Base-by-base conservation (phyloP, 2,113 vertebrate species). In the Abramis brama region DNA sequence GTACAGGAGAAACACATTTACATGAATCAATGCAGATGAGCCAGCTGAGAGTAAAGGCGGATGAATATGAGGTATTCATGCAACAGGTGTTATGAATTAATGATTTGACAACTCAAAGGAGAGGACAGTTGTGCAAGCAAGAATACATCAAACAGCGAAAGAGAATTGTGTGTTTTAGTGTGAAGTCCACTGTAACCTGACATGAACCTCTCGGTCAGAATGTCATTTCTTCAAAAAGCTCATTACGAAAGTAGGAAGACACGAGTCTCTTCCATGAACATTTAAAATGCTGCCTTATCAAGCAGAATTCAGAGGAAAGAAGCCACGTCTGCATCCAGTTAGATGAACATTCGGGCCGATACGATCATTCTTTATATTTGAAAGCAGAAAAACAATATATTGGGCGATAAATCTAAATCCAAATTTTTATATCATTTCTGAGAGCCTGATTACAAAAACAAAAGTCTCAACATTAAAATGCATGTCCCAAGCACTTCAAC, bases 1-100 rank as follows among this genome's bases (percentile, higher is more conserved):
- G 89, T 83, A 90, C 50, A 74, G 23, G 8, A 93, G 75, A 87
- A 79, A 90, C 76, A 55, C 39, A 84, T 84, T 71, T 86, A 77
- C 71, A 71, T 83, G 62, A 62, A 85, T 19, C 77, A 12, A 6
- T 43, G 39, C 23, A 77, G 27, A 73, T 27, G 36, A 11, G 60
- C 23, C 17, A 73, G 57, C 62, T 23, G 66, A 25, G 25, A 27
- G 39, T 39, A 84, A 7, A 77, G 45, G 25, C 30, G 17, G 17
- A 71, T 36, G 43, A 52, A 79, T 64, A 60, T 74, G 79, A 83
- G 55, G 13, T 73, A 73, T 52, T 62, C 77, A 88, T 79, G 79
- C 57, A 86, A 47, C 81, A 86, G 80, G 59, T 88, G 76, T 45
- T 80, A 76, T 52, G 59, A 86, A 86, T 88, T 25, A 68, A 88